Evolutionary conservation across 2,888 invertebrate genomes (phyloP), one percentile per base, ranked within the genome.

Genomic region (Andrena trimmerana): DNA sequence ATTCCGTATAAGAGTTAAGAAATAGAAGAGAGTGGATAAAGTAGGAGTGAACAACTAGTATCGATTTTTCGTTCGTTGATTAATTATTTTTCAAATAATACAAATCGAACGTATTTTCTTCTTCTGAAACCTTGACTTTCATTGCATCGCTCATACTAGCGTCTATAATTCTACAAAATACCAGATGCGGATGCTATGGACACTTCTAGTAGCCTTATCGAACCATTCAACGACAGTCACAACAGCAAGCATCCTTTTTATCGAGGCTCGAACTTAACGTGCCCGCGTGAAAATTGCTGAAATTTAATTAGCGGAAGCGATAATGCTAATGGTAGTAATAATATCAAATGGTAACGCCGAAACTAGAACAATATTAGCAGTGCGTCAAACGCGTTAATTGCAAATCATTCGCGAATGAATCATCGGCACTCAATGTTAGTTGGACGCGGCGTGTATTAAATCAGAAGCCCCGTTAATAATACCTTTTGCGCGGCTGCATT

Each of bases 391-490:
- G 79, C 59, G 50, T 79, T 70, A 79, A 80, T 79, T 70, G 80
- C 80, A 80, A 80, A 80, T 80, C 71, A 72, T 80, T 80, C 33
- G 36, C 36, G 63, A 50, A 36, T 57, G 24, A 57, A 63, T 42
- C 8, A 62, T 48, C 68, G 27, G 50, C 68, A 63, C 48, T 62
- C 36, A 62, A 57, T 69, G 81, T 87, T 85, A 71, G 72, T 87
- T 75, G 50, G 70, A 68, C 63, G 54, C 63, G 33, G 52, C 60
- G 67, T 66, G 74, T 77, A 79, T 88, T 81, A 81, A 80, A 87
- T 78, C 81, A 75, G 84, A 66, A 81, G 79, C 71, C 77, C 59
- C 60, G 81, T 84, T 86, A 87, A 87, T 88, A 86, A 79, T 81
- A 86, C 86, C 78, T 78, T 80, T 87, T 74, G 68, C 68, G 60